Conservation (phyloP, 2,797 vertebrate genomes). For the Sparidentex hasta region DNA sequence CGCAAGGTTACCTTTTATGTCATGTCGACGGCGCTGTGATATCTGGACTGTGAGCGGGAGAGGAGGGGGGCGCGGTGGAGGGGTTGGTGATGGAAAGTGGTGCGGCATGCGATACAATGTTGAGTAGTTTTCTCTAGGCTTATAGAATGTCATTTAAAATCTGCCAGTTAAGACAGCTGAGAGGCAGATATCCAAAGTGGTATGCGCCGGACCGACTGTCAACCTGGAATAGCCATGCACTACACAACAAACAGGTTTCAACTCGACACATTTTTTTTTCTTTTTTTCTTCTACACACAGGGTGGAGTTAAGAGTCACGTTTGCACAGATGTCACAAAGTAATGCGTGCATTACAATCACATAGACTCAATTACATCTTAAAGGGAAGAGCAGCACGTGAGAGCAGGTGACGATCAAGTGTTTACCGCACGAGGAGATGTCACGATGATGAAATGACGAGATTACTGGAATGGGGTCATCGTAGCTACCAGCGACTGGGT, state of each 20-base stretch:
- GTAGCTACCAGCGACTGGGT: constrained; percentile 90
- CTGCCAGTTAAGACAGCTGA: constrained; percentile 71
- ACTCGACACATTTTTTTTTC: constrained; percentile 56
- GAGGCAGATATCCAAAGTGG: constrained; percentile 72
- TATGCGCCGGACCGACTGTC: constrained; percentile 53
- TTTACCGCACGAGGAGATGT: constrained; percentile 40
- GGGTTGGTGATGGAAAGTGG: constrained; percentile 40
- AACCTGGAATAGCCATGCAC: constrained; percentile 78
- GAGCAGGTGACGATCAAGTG: constrained; percentile 45
- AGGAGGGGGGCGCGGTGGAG: neutral
- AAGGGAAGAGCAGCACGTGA: constrained; percentile 66
- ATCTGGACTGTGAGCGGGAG: constrained; percentile 70
- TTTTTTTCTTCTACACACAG: constrained; percentile 37
- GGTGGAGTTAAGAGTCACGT: constrained; percentile 60
- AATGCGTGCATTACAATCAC: constrained; percentile 75
- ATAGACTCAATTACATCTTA: constrained; percentile 74
- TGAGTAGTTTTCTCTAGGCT: constrained; percentile 73
- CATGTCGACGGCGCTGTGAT: constrained; percentile 73
- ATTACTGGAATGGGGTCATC: constrained; percentile 70
- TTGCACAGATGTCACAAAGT: constrained; percentile 77
- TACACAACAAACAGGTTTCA: constrained; percentile 75
- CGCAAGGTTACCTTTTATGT: constrained; percentile 85
- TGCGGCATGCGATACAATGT: constrained; percentile 70
- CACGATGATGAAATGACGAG: constrained; percentile 54
- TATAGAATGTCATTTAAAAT: constrained; percentile 74